These are phyloP conservation scores for Drosophila birchii DNA, from an alignment of 2,888 invertebrate genomes.

Conservation along the genomic window DNA sequence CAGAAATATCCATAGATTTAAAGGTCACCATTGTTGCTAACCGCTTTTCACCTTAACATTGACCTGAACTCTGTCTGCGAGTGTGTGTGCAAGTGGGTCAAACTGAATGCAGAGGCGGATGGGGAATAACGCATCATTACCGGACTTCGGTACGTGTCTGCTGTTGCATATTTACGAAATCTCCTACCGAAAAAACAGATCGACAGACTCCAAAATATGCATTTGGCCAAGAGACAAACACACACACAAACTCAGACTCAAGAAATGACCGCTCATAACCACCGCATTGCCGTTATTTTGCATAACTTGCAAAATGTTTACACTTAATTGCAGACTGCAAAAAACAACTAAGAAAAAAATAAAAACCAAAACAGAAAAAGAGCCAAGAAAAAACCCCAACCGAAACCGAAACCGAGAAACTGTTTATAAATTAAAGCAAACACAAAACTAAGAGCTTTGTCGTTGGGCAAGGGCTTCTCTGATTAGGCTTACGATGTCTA, in stretches of 20 bases:
- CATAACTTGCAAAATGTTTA: constrained; percentile 53
- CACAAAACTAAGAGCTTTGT: constrained; percentile 13
- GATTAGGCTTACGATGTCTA: constrained; percentile 2
- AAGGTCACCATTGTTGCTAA: constrained; percentile 7
- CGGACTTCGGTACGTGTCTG: constrained; percentile 62
- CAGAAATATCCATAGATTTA: constrained; percentile 14
- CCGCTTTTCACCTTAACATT: constrained; percentile 68
- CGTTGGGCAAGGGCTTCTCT: constrained; percentile 34
- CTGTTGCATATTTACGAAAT: constrained; percentile 60
- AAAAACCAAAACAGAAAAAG: constrained; percentile 9
- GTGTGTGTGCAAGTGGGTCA: constrained; percentile 56
- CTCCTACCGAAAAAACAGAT: constrained; percentile 25
- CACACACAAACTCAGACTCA: not conserved
- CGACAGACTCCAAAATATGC: constrained; percentile 40
- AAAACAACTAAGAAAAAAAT: constrained; percentile 5
- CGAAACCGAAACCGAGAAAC: constrained; percentile 18
- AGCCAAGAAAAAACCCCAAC: constrained; percentile 16
- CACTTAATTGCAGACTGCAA: constrained; percentile 49
- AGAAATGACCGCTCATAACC: constrained; percentile 49
- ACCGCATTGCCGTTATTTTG: constrained; percentile 48
- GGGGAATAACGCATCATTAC: constrained; percentile 39
- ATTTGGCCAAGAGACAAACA: constrained; percentile 50
- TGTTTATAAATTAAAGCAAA: constrained; percentile 35
- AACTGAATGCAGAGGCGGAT: constrained; percentile 22
- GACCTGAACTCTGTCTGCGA: constrained; percentile 55